These are phyloP conservation scores for Halcyon leucocephala DNA, from an alignment of 2,797 vertebrate genomes.

Conservation along the genomic window DNA sequence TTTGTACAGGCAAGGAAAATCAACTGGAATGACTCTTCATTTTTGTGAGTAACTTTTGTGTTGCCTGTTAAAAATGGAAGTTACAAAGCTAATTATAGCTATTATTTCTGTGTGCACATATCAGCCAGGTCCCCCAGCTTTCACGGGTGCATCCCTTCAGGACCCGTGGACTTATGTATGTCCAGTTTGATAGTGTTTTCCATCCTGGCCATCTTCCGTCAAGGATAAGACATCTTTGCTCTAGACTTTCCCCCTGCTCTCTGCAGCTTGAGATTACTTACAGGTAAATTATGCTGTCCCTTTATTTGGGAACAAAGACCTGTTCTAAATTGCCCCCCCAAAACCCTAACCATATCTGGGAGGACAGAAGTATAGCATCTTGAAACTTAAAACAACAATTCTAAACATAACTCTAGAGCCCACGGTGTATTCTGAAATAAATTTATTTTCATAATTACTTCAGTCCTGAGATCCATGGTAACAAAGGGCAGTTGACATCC, in stretches of 20 bases:
- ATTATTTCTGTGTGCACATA: neutral
- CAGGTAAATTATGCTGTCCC: neutral
- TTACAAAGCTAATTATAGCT: neutral
- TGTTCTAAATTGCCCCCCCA: neutral
- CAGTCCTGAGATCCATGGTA: neutral
- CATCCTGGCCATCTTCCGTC: neutral
- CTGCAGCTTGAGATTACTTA: neutral
- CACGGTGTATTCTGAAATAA: neutral
- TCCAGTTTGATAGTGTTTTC: neutral
- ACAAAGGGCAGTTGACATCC: neutral
- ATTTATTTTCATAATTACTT: neutral
- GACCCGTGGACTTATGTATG: neutral
- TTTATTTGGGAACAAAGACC: neutral
- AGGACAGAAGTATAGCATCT: neutral
- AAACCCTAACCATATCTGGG: neutral
- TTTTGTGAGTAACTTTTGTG: neutral
- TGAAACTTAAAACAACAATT: neutral
- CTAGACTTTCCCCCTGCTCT: neutral
- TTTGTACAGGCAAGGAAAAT: neutral
- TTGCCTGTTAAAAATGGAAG: neutral
- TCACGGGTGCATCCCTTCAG: neutral
- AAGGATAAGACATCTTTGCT: neutral
- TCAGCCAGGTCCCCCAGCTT: neutral
- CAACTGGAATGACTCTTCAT: neutral
- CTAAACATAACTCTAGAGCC: neutral